A percentile compares a stretch with the other conserved stretches of the same genome.
Conservation (phyloP, 2,113 vertebrate genomes). For the Leuciscus idus region DNA sequence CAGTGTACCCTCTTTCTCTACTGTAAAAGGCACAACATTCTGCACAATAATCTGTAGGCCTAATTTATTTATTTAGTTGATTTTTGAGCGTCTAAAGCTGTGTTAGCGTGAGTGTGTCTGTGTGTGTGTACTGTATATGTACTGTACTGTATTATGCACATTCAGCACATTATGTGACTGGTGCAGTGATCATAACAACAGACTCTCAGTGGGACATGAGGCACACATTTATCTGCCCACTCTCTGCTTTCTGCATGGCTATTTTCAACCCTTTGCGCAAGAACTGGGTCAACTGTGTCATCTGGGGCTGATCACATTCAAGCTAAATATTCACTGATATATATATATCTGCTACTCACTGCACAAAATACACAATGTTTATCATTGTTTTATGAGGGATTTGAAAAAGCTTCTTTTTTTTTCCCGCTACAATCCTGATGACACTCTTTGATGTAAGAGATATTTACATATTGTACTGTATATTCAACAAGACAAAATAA, state of each 20-base stretch:
- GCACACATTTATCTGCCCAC: conserved; percentile 12
- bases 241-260: neutral
- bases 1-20: neutral
- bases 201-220: conserved; percentile 1
- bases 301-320: neutral
- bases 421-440: neutral
- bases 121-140: neutral
- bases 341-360: neutral
- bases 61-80: neutral
- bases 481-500: neutral
- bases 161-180: neutral
- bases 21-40: neutral
- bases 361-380: neutral
- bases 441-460: neutral
- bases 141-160: conserved; percentile 2
- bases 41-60: neutral
- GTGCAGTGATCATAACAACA: conserved; percentile 14
- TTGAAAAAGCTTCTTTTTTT: neutral
- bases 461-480: neutral
- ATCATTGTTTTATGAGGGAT: neutral
- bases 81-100: neutral
- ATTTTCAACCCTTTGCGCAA: conserved; percentile 22
- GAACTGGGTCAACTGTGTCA: conserved; percentile 37
- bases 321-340: neutral
- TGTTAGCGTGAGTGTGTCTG: neutral